A percentile compares a stretch with the other conserved stretches of the same genome.
phyloP scores from a whole-genome alignment of 1,140 invertebrate genomes.

The Cyrtorhinus lividipennis region DNA sequence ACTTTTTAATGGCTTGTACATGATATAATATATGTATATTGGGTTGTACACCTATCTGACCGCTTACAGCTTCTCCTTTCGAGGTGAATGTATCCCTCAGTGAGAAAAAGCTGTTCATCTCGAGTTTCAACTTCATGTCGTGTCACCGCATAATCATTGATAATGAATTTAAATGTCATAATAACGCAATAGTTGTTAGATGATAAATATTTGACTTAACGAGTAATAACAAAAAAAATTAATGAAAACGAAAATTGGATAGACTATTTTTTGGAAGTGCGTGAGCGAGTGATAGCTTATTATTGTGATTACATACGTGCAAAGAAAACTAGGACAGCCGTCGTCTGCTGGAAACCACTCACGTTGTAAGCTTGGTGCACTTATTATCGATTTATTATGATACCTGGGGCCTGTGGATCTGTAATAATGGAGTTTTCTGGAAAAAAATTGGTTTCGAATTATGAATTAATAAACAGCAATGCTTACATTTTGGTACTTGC shows the following conservation, averaged over 20 bases:
- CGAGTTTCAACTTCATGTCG: no score
- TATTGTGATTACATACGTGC: not conserved
- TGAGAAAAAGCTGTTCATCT: no score
- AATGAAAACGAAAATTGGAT: not conserved
- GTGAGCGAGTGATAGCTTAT: not conserved
- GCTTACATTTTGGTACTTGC: constrained; percentile 11
- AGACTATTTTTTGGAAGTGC: not conserved
- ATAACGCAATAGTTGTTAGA: not conserved
- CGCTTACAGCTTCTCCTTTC: not conserved
- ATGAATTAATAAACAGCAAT: constrained; percentile 9
- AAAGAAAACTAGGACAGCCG: not conserved
- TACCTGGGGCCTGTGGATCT: not conserved
- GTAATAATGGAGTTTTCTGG: not conserved
- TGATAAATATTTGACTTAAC: not conserved
- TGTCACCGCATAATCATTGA: no score
- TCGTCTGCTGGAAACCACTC: not conserved
- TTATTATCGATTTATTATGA: not conserved
- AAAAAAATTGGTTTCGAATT: constrained; percentile 7
- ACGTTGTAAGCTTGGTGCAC: constrained; percentile 11
- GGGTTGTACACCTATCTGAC: not conserved
- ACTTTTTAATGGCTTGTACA: not conserved
- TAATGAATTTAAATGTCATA: no score
- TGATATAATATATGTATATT: not conserved
- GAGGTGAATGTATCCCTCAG: no score
- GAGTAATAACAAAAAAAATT: not conserved